Conservation (phyloP, 2,113 vertebrate species). For the Nipponia nippon region DNA sequence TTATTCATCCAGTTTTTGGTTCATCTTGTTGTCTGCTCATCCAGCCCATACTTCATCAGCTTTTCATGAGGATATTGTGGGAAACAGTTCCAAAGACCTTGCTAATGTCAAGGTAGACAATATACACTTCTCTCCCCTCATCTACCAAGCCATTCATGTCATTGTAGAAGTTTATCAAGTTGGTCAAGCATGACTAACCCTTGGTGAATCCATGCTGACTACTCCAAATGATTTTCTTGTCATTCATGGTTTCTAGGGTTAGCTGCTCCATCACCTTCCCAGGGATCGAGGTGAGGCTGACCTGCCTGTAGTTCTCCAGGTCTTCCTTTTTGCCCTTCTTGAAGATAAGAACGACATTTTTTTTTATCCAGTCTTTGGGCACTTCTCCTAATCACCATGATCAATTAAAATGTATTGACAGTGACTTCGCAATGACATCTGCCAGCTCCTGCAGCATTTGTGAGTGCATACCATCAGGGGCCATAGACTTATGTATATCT, state of each 20-base stretch:
- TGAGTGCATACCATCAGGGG: not conserved
- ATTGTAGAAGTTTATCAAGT: not conserved
- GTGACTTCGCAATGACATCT: not conserved
- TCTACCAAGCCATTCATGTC: not conserved
- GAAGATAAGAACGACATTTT: not conserved
- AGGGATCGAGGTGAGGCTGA: not conserved
- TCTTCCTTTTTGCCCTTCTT: not conserved
- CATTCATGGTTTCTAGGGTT: not conserved
- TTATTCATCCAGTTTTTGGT: not conserved
- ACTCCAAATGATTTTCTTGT: not conserved
- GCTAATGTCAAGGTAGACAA: not conserved
- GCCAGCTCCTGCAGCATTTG: not conserved
- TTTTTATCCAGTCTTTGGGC: not conserved
- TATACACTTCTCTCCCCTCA: not conserved
- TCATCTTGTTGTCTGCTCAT: not conserved
- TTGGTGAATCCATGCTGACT: not conserved
- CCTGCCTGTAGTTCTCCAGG: not conserved
- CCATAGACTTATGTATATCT: accelerated
- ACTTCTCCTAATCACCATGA: not conserved
- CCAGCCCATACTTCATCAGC: not conserved
- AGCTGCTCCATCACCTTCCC: not conserved
- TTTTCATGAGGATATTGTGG: not conserved
- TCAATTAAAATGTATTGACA: not conserved
- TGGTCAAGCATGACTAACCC: not conserved
- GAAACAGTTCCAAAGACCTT: not conserved